Evolutionary conservation across 2,888 invertebrate genomes (phyloP).

Genomic region (Xylota sylvarum): DNA sequence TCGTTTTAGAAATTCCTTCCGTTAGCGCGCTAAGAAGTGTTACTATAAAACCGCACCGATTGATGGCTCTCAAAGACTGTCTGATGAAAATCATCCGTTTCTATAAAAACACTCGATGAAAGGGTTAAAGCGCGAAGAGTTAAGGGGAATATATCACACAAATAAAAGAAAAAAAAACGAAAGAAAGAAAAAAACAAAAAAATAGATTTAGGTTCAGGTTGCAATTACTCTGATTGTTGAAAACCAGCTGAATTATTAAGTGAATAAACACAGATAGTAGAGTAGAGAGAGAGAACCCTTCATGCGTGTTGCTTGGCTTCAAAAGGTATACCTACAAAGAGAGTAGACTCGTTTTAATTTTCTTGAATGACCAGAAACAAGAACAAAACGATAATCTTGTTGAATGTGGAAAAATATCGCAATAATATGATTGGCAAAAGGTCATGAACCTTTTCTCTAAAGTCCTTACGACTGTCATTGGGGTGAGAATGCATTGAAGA

Average conservation of each 20-base stretch:
- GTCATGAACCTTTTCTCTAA: constrained; percentile 60
- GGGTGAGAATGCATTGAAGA: constrained; percentile 57
- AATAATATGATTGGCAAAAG: constrained; percentile 70
- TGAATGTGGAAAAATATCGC: constrained; percentile 62
- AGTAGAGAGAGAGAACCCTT: constrained; percentile 2
- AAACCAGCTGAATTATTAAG: constrained; percentile 63
- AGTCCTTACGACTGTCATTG: constrained; percentile 58
- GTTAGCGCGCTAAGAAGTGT: constrained; percentile 4
- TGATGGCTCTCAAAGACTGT: constrained; percentile 50
- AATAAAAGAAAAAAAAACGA: constrained; percentile 11
- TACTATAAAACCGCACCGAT: constrained; percentile 60
- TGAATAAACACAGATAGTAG: constrained; percentile 55
- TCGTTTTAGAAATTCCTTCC: constrained; percentile 14
- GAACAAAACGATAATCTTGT: constrained; percentile 68
- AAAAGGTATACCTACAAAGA: constrained; percentile 10
- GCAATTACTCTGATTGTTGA: constrained; percentile 55
- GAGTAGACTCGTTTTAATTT: constrained; percentile 61
- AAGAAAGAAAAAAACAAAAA: constrained; percentile 6
- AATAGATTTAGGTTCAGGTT: constrained; percentile 43
- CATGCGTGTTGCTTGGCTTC: constrained; percentile 17
- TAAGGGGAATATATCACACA: constrained; percentile 4
- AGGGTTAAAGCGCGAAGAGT: constrained; percentile 18
- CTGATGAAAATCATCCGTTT: constrained; percentile 46
- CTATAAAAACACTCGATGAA: background rate
- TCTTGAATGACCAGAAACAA: constrained; percentile 74